phyloP scores from a whole-genome alignment of 1,140 invertebrate genomes.

The Bombus sylvicola region DNA sequence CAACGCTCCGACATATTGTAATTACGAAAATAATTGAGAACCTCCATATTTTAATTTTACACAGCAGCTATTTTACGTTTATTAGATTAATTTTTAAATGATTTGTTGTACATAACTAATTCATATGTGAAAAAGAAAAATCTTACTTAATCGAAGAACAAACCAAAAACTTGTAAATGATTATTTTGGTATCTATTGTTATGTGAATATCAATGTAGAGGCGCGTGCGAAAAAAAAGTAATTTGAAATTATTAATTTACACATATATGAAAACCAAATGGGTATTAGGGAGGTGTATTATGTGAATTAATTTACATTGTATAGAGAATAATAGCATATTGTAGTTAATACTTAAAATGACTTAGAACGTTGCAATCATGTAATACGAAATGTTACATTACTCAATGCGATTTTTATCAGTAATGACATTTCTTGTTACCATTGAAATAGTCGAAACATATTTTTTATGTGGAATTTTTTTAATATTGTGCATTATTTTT shows the following conservation, averaged over 20 bases:
- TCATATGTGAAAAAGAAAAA: background rate
- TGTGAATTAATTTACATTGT: conserved; percentile 44
- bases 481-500: background rate
- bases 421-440: conserved; percentile 15
- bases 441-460: background rate
- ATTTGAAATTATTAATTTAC: conserved; percentile 34
- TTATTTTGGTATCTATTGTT: conserved; percentile 2
- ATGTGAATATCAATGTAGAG: background rate
- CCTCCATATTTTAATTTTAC: background rate
- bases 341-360: conserved; percentile 32
- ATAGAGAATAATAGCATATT: conserved; percentile 31
- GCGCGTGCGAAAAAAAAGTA: background rate
- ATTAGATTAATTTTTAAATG: conserved; percentile 20
- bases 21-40: background rate
- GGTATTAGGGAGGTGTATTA: conserved; percentile 9
- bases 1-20: conserved; percentile 27
- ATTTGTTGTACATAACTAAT: conserved; percentile 9
- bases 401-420: conserved; percentile 21
- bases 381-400: conserved; percentile 34
- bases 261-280: conserved; percentile 3
- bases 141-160: background rate
- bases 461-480: background rate
- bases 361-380: conserved; percentile 31
- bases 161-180: conserved; percentile 7
- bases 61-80: background rate